Evolutionary conservation across 2,113 vertebrate genomes (phyloP).

Genomic region (Aleadryas rufinucha): DNA sequence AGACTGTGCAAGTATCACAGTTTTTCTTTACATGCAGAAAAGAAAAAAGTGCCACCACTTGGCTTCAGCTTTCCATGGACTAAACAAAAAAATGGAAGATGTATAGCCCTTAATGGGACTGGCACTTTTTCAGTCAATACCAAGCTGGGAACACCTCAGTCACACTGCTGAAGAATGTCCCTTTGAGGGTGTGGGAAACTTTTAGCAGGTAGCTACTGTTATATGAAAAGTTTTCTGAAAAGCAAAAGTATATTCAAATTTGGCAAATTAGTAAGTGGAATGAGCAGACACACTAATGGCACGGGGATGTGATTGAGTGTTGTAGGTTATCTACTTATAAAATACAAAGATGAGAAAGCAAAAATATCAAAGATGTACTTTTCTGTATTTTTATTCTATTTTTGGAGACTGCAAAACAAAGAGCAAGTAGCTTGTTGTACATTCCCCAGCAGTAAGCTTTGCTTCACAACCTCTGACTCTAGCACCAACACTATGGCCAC

Average conservation of each 20-base stretch:
- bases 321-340: neutral
- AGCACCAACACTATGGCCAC: rapidly evolving
- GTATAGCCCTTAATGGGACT: neutral
- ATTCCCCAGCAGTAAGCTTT: neutral
- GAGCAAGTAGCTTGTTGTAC: neutral
- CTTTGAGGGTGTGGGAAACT: neutral
- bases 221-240: neutral
- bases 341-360: neutral
- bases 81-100: neutral
- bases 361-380: neutral
- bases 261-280: neutral
- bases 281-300: neutral
- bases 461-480: neutral
- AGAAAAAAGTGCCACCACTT: neutral
- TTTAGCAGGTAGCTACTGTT: neutral
- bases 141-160: neutral
- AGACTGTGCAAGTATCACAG: neutral
- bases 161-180: neutral
- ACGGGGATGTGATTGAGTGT: neutral
- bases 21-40: neutral
- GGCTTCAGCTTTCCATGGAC: neutral
- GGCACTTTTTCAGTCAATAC: neutral
- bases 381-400: neutral
- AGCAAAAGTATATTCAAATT: neutral
- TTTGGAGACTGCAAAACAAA: neutral